Conservation (phyloP, 2,797 vertebrate genomes). For the Malacoraja senta region DNA sequence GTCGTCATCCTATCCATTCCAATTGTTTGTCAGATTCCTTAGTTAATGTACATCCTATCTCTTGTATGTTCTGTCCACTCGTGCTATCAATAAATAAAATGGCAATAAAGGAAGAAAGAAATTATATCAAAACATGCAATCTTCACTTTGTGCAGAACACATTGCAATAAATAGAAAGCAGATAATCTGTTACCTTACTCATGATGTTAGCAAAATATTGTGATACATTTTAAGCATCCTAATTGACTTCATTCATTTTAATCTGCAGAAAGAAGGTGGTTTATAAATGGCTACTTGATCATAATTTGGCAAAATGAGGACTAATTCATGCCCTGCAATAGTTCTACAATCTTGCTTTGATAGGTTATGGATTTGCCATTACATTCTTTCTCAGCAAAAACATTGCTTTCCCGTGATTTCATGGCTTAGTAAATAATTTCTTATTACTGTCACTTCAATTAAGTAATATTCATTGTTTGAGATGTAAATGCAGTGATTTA, state of each 20-base stretch:
- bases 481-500: not conserved
- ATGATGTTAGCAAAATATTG: slow-evolving; percentile 10
- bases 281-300: not conserved
- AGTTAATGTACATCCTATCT: not conserved
- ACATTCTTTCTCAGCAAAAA: not conserved
- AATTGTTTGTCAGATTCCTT: not conserved
- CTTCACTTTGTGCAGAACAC: not conserved
- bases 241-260: not conserved
- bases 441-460: not conserved
- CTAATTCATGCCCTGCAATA: not conserved
- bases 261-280: not conserved
- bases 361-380: not conserved
- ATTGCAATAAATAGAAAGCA: not conserved
- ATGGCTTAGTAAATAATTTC: not conserved
- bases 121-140: not conserved
- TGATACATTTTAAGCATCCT: not conserved
- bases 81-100: not conserved
- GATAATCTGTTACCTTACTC: not conserved
- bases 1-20: not conserved
- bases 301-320: not conserved
- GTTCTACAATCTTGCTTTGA: not conserved
- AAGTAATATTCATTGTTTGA: not conserved
- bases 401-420: not conserved
- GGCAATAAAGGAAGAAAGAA: not conserved
- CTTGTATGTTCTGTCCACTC: not conserved